Conservation (phyloP, 2,113 vertebrate species). For the Mirza zaza region DNA sequence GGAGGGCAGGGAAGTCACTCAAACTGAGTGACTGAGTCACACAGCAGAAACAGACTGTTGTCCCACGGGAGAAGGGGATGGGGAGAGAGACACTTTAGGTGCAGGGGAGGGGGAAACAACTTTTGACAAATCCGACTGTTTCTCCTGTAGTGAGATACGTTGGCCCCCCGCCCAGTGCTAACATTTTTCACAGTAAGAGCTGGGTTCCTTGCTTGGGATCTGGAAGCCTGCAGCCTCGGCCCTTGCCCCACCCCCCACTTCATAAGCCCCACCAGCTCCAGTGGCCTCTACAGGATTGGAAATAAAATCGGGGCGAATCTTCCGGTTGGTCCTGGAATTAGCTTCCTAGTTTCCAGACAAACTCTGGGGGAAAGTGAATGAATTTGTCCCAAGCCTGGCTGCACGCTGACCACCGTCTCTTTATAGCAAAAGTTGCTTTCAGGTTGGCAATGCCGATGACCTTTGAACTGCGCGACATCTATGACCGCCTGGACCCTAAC, state of each 20-base stretch:
- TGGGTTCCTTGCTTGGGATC: neutral
- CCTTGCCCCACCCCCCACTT: neutral
- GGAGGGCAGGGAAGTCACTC: neutral
- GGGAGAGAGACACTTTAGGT: neutral
- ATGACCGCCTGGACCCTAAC: neutral
- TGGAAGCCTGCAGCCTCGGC: neutral
- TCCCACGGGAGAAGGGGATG: neutral
- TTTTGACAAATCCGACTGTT: neutral
- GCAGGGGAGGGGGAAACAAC: neutral
- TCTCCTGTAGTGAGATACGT: neutral
- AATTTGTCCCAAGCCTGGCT: neutral
- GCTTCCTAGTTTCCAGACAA: neutral
- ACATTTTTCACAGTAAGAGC: too few relatives aligned
- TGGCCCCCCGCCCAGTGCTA: rapidly evolving
- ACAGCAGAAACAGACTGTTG: neutral
- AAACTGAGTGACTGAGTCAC: neutral
- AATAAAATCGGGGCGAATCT: neutral
- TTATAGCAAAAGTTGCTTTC: neutral
- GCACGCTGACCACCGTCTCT: neutral
- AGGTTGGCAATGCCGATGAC: neutral
- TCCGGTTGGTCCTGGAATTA: neutral
- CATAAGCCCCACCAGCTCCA: neutral
- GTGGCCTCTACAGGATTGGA: neutral
- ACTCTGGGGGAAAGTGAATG: neutral
- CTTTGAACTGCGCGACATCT: too few relatives aligned